Evolutionary conservation across 2,888 invertebrate species (phyloP).

Genomic region (Pasiphila rectangulata): DNA sequence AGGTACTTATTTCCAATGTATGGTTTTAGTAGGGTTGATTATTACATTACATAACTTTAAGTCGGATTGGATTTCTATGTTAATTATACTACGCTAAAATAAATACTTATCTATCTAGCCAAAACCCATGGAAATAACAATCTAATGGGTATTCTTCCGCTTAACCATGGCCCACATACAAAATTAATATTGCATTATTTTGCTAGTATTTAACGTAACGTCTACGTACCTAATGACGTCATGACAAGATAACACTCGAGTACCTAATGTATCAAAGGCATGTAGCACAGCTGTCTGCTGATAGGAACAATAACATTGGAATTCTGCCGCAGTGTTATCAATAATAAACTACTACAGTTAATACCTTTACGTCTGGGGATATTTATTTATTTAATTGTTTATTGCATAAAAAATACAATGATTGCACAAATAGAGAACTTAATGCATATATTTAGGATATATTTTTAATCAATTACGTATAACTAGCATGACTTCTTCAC

Average conservation of each 20-base stretch:
- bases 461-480: no score
- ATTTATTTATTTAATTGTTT: not conserved
- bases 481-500: no score
- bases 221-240: not conserved
- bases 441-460: no score
- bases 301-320: conserved; percentile 13
- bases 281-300: conserved; percentile 10
- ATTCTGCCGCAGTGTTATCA: conserved; percentile 9
- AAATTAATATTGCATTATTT: conserved; percentile 13
- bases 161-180: conserved; percentile 5
- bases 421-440: no score
- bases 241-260: conserved; percentile 9
- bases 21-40: no score
- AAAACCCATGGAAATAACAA: no score
- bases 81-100: not conserved
- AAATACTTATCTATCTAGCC: not conserved
- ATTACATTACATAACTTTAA: not conserved
- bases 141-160: not conserved
- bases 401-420: no score
- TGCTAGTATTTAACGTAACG: conserved; percentile 1
- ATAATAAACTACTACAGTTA: not conserved
- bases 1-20: no score
- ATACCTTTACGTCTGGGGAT: not conserved
- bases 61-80: not conserved
- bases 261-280: not conserved